phyloP scores from a whole-genome alignment of 2,888 invertebrate species.

The Crossocerus cetratus region DNA sequence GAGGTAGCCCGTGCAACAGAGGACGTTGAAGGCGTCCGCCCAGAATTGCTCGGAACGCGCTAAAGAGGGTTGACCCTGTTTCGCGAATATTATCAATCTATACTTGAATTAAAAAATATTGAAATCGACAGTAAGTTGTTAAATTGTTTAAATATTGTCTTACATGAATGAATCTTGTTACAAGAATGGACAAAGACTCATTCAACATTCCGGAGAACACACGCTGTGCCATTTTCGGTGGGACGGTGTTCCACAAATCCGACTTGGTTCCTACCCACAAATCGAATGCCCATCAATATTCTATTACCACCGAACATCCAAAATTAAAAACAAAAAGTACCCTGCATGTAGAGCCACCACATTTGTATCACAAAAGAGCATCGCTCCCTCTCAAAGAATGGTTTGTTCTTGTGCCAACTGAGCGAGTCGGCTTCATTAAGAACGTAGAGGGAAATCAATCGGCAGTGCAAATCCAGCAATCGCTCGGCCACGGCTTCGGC shows the following conservation, averaged over 20 bases:
- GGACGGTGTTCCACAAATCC: constrained; percentile 92
- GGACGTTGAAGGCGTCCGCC: constrained; percentile 81
- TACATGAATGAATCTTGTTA: constrained; percentile 89
- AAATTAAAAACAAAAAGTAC: constrained; percentile 71
- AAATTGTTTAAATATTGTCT: no score
- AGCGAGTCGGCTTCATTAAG: constrained; percentile 89
- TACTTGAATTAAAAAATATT: no score
- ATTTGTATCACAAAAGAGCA: constrained; percentile 91
- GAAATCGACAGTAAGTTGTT: not conserved
- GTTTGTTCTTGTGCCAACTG: constrained; percentile 83
- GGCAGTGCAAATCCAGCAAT: constrained; percentile 87
- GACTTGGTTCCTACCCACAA: constrained; percentile 82
- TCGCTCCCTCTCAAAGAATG: constrained; percentile 85
- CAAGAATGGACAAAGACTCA: constrained; percentile 88
- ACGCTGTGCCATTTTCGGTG: constrained; percentile 91
- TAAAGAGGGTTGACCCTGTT: constrained; percentile 83
- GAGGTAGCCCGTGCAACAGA: constrained; percentile 86
- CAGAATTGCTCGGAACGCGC: constrained; percentile 77
- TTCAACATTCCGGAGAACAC: constrained; percentile 92
- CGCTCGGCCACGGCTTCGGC: constrained; percentile 90
- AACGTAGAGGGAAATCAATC: constrained; percentile 87
- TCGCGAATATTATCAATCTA: not conserved
- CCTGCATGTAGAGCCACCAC: constrained; percentile 93
- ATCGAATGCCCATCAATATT: not conserved
- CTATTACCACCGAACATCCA: not conserved